phyloP scores from a whole-genome alignment of 35 echinoderm and acorn worm genomes.

The Nesometra sesokonis region DNA sequence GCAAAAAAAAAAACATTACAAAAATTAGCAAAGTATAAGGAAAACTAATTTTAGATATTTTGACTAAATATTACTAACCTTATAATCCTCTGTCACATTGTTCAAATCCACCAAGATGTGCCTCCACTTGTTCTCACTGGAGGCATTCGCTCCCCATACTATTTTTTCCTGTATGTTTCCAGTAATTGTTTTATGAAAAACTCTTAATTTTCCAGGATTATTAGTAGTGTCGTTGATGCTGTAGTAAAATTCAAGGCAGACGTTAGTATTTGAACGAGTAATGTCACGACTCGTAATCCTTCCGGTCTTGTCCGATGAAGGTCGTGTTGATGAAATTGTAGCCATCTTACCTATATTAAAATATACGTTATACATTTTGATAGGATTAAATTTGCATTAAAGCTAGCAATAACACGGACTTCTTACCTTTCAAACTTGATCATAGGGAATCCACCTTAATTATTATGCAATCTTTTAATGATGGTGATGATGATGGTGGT shows the following conservation, averaged over 20 bases:
- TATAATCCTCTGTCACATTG: background rate
- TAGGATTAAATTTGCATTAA: no score
- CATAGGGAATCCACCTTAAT: no score
- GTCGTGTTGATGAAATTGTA: background rate
- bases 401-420: no score
- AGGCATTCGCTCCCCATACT: background rate
- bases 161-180: background rate
- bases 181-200: background rate
- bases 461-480: no score
- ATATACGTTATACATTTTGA: no score
- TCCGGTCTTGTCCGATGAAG: background rate
- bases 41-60: no score
- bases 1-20: no score
- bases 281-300: background rate
- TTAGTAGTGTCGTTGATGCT: background rate
- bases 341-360: background rate
- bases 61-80: no score
- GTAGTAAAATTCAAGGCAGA: background rate
- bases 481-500: no score
- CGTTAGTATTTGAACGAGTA: background rate
- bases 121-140: background rate
- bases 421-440: no score
- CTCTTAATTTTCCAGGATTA: background rate
- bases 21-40: no score
- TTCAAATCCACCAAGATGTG: background rate